Percentiles rank a stretch among this genome's conserved stretches.
These are phyloP conservation scores for Ctenicera cuprea DNA, from an alignment of 2,888 invertebrate species.

Conservation along the genomic window DNA sequence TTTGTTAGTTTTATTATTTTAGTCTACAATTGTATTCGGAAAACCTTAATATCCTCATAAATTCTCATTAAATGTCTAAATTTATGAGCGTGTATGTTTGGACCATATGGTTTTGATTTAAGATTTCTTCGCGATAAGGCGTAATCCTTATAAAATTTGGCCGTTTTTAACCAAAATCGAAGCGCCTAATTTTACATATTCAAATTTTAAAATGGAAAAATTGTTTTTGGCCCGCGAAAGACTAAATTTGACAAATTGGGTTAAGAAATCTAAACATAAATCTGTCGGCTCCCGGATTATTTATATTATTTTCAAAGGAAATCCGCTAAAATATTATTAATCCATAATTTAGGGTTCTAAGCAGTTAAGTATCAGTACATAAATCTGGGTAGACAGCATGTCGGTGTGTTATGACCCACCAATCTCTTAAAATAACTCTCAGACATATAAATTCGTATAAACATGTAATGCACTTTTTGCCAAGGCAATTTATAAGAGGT, in stretches of 20 bases:
- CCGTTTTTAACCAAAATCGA: not conserved
- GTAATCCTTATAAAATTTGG: slow-evolving; percentile 4
- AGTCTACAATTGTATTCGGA: slow-evolving; percentile 40
- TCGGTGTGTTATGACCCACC: slow-evolving; percentile 58
- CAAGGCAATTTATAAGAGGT: slow-evolving; percentile 42
- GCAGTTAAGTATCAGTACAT: slow-evolving; percentile 56
- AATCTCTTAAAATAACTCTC: slow-evolving; percentile 58
- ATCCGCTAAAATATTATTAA: slow-evolving; percentile 61
- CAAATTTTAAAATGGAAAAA: not conserved
- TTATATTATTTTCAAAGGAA: slow-evolving; percentile 58
- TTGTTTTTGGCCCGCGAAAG: not conserved
- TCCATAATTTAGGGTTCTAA: slow-evolving; percentile 59
- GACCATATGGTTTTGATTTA: slow-evolving; percentile 40
- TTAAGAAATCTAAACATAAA: slow-evolving; percentile 46
- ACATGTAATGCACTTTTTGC: slow-evolving; percentile 52
- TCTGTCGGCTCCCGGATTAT: slow-evolving; percentile 45
- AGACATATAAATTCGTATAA: slow-evolving; percentile 54
- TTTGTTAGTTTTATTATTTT: slow-evolving; percentile 43
- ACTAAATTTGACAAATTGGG: slow-evolving; percentile 46
- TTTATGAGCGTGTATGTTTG: slow-evolving; percentile 57
- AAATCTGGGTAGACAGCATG: slow-evolving; percentile 59
- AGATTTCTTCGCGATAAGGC: slow-evolving; percentile 26
- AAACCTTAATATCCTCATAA: slow-evolving; percentile 61
- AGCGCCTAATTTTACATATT: not conserved
- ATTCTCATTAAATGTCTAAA: slow-evolving; percentile 66